Percentiles rank a stretch among this genome's conserved stretches.
These are phyloP conservation scores for Brachionus asplanchnoidis DNA, from an alignment of 1,140 invertebrate species.

Conservation along the genomic window DNA sequence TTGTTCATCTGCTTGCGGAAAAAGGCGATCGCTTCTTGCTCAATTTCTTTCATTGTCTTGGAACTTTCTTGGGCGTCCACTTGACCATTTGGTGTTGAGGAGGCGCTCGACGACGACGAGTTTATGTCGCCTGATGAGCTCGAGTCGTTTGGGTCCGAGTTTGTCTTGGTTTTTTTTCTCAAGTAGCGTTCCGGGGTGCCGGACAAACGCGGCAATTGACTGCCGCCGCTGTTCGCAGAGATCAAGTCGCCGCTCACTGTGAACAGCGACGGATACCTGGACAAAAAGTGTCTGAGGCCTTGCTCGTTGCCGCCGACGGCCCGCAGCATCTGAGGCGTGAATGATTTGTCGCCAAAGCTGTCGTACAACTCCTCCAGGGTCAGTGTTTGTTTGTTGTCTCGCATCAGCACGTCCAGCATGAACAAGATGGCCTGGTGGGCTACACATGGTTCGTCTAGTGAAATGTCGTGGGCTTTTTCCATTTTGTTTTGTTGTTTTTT, in stretches of 20 bases:
- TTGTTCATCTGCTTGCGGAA: constrained; percentile 54
- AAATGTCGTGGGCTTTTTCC: constrained; percentile 43
- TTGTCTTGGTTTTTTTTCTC: constrained; percentile 14
- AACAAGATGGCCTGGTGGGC: constrained; percentile 58
- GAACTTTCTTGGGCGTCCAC: background rate
- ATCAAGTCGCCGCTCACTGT: constrained; percentile 55
- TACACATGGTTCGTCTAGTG: constrained; percentile 41
- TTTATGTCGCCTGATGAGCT: constrained; percentile 9
- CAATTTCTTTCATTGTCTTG: constrained; percentile 44
- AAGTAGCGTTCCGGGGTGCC: constrained; percentile 33
- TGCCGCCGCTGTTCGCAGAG: constrained; percentile 42
- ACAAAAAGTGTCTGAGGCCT: constrained; percentile 56
- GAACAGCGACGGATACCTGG: constrained; percentile 58
- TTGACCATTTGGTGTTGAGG: background rate
- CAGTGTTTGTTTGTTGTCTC: constrained; percentile 51
- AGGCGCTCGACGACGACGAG: background rate
- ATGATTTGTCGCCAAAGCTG: constrained; percentile 56
- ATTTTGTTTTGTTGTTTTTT: background rate
- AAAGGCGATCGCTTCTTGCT: constrained; percentile 57
- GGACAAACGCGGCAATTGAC: constrained; percentile 34
- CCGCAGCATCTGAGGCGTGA: constrained; percentile 57
- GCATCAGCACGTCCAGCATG: constrained; percentile 58
- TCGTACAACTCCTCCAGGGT: constrained; percentile 55
- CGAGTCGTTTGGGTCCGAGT: background rate
- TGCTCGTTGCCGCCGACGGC: constrained; percentile 57